Percentiles rank a stretch among this genome's conserved stretches.
These are phyloP conservation scores for Leptodirus hochenwartii DNA, from an alignment of 2,888 invertebrate species.

Conservation along the genomic window DNA sequence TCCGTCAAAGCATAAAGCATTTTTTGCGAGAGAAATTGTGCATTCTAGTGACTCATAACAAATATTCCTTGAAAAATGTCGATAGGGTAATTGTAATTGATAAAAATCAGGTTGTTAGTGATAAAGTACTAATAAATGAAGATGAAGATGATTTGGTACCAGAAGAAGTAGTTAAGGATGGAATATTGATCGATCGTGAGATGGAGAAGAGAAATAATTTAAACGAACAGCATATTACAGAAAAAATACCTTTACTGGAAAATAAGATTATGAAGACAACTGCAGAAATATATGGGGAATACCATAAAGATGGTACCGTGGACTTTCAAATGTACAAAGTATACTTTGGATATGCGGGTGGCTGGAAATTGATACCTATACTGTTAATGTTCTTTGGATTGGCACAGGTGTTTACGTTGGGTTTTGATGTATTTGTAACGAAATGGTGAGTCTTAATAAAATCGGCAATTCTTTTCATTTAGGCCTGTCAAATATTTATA, in stretches of 20 bases:
- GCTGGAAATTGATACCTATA: conserved; percentile 13
- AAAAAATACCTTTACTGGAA: conserved; percentile 1
- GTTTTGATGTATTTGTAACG: conserved; percentile 15
- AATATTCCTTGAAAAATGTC: conserved; percentile 34
- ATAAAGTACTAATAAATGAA: conserved; percentile 6
- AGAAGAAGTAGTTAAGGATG: conserved; percentile 9
- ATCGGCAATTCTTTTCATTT: too few species aligned
- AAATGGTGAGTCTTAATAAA: conserved; percentile 11
- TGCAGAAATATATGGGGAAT: conserved; percentile 15
- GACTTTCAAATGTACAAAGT: conserved; percentile 14
- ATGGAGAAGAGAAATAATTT: conserved; percentile 22
- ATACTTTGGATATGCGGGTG: conserved; percentile 17
- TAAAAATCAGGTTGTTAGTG: conserved; percentile 20
- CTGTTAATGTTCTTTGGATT: conserved; percentile 13
- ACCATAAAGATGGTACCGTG: conserved; percentile 15
- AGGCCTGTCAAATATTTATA: too few species aligned
- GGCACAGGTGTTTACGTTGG: conserved; percentile 14
- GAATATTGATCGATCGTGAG: conserved; percentile 8
- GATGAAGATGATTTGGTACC: conserved; percentile 9
- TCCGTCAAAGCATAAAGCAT: conserved; percentile 46
- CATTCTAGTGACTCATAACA: conserved; percentile 45
- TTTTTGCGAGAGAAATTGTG: conserved; percentile 33
- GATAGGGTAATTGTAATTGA: conserved; percentile 34
- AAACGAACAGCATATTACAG: conserved; percentile 13
- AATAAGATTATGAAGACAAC: conserved; percentile 3